Percentiles rank a stretch among this genome's conserved stretches.
Conservation (phyloP, 1,140 invertebrate species). For the Wiebesia pumilae region DNA sequence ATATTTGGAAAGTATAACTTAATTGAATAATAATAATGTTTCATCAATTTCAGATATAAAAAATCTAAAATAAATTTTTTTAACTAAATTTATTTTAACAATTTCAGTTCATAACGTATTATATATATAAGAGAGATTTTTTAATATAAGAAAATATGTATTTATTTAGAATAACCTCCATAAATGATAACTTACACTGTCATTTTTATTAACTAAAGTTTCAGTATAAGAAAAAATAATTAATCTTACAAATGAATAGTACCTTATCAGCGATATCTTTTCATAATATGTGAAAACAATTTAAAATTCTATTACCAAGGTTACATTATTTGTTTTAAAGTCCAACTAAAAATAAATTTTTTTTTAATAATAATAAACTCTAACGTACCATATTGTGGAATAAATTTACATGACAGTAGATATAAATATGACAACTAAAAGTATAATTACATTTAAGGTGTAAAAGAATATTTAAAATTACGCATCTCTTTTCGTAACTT, state of each 20-base stretch:
- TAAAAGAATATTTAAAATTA: neutral
- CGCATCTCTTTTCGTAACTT: neutral
- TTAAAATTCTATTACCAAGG: neutral
- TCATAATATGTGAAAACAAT: neutral
- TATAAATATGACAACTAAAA: neutral
- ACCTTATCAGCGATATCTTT: neutral
- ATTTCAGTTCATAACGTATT: too few relatives aligned
- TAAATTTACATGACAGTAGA: neutral
- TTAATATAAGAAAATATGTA: too few relatives aligned
- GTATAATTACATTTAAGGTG: neutral
- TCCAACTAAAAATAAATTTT: too few relatives aligned
- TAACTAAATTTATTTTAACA: too few relatives aligned
- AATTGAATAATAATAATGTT: too few relatives aligned
- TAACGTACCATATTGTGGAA: neutral
- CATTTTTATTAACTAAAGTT: neutral
- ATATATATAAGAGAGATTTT: too few relatives aligned
- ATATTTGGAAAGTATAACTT: too few relatives aligned
- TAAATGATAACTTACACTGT: too few relatives aligned
- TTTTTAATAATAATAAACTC: neutral
- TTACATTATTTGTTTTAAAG: too few relatives aligned
- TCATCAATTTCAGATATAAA: too few relatives aligned
- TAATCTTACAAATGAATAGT: neutral
- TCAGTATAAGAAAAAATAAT: neutral
- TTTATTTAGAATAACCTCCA: too few relatives aligned
- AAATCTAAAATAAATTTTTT: too few relatives aligned